Conservation (phyloP, 1,140 invertebrate genomes). For the Phymastichus coffea region DNA sequence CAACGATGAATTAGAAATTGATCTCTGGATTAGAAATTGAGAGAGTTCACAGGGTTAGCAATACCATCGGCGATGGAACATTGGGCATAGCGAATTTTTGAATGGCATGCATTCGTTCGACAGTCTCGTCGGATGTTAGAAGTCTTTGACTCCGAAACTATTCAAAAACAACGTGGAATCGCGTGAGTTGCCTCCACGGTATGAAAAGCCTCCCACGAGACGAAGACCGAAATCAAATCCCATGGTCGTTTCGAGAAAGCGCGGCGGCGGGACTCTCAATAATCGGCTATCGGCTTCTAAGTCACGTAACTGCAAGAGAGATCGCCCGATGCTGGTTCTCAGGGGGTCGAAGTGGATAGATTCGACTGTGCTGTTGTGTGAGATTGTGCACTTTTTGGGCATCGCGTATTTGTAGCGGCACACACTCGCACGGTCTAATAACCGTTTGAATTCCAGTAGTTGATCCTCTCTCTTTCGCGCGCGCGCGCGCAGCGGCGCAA, state of each 20-base stretch:
- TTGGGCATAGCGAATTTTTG: no score
- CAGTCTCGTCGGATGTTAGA: no score
- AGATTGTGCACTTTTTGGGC: neutral
- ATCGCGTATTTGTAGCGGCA: neutral
- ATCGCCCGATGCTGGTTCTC: no score
- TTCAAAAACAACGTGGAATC: neutral
- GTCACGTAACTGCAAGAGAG: no score
- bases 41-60: no score
- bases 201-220: constrained; percentile 19
- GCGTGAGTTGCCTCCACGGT: neutral
- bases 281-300: constrained; percentile 20
- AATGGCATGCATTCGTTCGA: no score
- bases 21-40: no score
- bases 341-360: neutral
- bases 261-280: constrained; percentile 23
- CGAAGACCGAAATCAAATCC: neutral
- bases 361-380: neutral
- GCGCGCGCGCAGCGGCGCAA: constrained; percentile 31
- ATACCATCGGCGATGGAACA: no score
- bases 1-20: no score
- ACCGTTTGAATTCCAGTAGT: constrained; percentile 58
- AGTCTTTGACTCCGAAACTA: neutral
- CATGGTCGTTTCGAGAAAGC: no score
- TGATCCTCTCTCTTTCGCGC: constrained; percentile 32
- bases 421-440: constrained; percentile 40